Percentiles rank a stretch among this genome's conserved stretches.
Evolutionary conservation across 2,797 vertebrate genomes (phyloP).

Genomic region (Trachurus trachurus): DNA sequence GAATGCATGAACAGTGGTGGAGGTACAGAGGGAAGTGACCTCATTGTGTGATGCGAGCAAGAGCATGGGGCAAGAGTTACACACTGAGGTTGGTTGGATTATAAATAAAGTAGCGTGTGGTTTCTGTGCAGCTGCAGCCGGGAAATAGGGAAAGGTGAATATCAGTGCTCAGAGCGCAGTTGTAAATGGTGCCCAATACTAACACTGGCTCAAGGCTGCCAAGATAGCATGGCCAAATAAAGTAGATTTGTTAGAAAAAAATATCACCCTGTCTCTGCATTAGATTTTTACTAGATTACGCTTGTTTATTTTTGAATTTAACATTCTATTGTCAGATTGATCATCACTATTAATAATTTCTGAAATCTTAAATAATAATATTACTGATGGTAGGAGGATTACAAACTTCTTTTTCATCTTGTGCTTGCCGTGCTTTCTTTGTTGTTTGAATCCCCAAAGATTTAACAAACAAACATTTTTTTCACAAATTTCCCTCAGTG

Average conservation of each 20-base stretch:
- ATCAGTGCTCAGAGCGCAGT: constrained; percentile 79
- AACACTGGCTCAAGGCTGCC: constrained; percentile 82
- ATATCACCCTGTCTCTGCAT: constrained; percentile 32
- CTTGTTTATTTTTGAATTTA: constrained; percentile 37
- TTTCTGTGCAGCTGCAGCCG: constrained; percentile 74
- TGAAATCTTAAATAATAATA: constrained; percentile 1
- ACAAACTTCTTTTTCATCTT: not conserved
- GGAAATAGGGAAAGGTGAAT: constrained; percentile 84
- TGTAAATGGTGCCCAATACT: constrained; percentile 78
- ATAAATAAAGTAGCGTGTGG: constrained; percentile 87
- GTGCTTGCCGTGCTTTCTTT: not conserved
- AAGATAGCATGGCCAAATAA: constrained; percentile 70
- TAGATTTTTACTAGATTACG: constrained; percentile 30
- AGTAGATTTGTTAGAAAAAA: constrained; percentile 52
- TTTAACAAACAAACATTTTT: not conserved
- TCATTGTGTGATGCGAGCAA: constrained; percentile 84
- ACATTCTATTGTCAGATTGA: constrained; percentile 15
- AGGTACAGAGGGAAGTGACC: constrained; percentile 86
- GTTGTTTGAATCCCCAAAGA: not conserved
- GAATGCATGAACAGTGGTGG: constrained; percentile 83
- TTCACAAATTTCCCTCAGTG: not conserved
- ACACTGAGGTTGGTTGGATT: constrained; percentile 85
- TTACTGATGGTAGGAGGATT: not conserved
- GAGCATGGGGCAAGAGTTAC: constrained; percentile 82
- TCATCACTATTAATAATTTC: not conserved